Evolutionary conservation across 2,888 invertebrate species (phyloP).

Genomic region (Drosophila crucigera): DNA sequence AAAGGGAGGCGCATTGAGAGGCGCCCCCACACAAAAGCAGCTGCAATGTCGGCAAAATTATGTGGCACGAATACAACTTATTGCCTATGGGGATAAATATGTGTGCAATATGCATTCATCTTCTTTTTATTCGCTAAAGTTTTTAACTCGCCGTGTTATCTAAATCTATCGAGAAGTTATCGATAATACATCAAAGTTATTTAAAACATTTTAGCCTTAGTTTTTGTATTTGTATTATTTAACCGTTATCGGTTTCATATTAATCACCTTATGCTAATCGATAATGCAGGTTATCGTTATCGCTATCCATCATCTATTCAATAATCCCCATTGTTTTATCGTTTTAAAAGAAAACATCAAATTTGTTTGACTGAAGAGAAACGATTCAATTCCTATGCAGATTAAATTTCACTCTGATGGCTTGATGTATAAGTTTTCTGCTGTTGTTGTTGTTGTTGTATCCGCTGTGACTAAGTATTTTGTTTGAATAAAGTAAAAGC

Average conservation of each 20-base stretch:
- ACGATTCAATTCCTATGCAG: conserved; percentile 32
- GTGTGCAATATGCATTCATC: not conserved
- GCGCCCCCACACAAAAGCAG: conserved; percentile 36
- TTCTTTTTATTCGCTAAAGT: not conserved
- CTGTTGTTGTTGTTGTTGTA: conserved; percentile 24
- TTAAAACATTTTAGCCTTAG: not conserved
- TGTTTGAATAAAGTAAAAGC: conserved; percentile 79
- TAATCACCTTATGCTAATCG: not conserved
- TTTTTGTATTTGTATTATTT: not conserved
- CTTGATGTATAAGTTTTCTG: conserved; percentile 31
- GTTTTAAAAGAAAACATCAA: not conserved
- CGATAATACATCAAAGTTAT: not conserved
- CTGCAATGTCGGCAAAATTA: conserved; percentile 2
- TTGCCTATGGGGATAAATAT: not conserved
- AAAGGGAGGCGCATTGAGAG: conserved; percentile 34
- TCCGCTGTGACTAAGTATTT: conserved; percentile 63
- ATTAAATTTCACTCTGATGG: conserved; percentile 74
- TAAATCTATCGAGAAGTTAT: conserved; percentile 16
- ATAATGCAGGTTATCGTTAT: not conserved
- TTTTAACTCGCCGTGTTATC: not conserved
- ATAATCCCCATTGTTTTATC: not conserved
- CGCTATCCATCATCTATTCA: not conserved
- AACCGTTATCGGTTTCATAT: not conserved
- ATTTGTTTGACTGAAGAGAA: not conserved
- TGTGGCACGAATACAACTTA: conserved; percentile 1